Evolutionary conservation across 2,113 vertebrate species (phyloP).

Genomic region (Pseudorasbora parva): DNA sequence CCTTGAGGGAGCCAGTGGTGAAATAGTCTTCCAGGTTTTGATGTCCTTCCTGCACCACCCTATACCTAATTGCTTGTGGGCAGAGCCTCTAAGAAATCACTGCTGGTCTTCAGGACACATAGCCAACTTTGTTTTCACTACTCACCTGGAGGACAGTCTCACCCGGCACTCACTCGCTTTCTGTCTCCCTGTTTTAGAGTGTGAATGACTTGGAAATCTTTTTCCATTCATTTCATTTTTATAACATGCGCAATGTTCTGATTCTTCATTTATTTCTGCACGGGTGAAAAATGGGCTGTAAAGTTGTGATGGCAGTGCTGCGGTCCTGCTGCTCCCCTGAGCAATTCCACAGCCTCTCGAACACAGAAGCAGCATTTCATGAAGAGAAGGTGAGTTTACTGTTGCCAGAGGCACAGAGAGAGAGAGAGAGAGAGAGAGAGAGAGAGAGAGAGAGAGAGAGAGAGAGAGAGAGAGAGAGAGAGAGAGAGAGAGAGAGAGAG

Average conservation of each 20-base stretch:
- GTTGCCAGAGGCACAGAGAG: conserved; percentile 51
- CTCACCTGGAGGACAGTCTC: conserved; percentile 42
- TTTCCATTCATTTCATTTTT: conserved; percentile 52
- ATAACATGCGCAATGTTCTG: conserved; percentile 55
- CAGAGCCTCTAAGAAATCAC: neutral
- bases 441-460: conserved; percentile 24
- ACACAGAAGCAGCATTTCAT: conserved; percentile 62
- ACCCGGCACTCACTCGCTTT: conserved; percentile 11
- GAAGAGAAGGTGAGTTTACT: conserved; percentile 62
- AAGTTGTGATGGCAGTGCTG: conserved; percentile 57
- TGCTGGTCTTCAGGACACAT: neutral
- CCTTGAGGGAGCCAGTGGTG: too few species aligned
- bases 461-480: conserved; percentile 22
- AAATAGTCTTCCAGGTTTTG: too few species aligned
- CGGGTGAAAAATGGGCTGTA: conserved; percentile 63
- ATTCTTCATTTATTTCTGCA: conserved; percentile 62
- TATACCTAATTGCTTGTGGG: neutral
- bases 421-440: conserved; percentile 29
- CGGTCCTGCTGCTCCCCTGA: conserved; percentile 50
- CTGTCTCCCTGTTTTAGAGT: conserved; percentile 39
- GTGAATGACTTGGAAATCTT: conserved; percentile 44
- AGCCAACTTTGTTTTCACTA: neutral
- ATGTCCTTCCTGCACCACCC: too few species aligned
- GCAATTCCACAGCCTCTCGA: conserved; percentile 57
- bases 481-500: conserved; percentile 29